phyloP scores from a whole-genome alignment of 2,888 invertebrate genomes.

The Morinoia aosen region DNA sequence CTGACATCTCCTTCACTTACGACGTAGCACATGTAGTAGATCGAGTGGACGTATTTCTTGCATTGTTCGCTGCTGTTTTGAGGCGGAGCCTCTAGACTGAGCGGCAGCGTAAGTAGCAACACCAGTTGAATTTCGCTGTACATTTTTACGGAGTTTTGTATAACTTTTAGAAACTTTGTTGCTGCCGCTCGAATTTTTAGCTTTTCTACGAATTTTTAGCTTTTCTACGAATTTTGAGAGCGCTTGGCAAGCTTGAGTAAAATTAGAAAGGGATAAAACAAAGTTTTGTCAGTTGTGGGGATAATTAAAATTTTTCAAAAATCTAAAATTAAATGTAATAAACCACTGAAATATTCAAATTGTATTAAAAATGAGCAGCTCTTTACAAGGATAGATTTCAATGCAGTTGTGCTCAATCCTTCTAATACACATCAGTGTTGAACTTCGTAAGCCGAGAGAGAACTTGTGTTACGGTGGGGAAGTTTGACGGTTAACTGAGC shows the following conservation, averaged over 20 bases:
- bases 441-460: background rate
- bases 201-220: too few species aligned
- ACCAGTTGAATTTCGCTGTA: background rate
- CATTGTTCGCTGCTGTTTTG: background rate
- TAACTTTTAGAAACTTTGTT: background rate
- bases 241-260: background rate
- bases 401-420: background rate
- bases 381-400: background rate
- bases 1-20: background rate
- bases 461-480: background rate
- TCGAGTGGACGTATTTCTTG: conserved; percentile 28
- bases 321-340: background rate
- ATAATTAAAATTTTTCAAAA: background rate
- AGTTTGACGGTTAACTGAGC: background rate
- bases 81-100: background rate
- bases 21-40: conserved; percentile 11
- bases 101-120: background rate
- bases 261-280: background rate
- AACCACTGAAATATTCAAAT: background rate
- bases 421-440: background rate
- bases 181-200: too few species aligned
- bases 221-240: background rate
- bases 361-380: background rate
- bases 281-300: background rate
- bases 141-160: background rate